These are phyloP conservation scores for Ophiodon elongatus DNA, from an alignment of 2,113 vertebrate species.

Conservation along the genomic window DNA sequence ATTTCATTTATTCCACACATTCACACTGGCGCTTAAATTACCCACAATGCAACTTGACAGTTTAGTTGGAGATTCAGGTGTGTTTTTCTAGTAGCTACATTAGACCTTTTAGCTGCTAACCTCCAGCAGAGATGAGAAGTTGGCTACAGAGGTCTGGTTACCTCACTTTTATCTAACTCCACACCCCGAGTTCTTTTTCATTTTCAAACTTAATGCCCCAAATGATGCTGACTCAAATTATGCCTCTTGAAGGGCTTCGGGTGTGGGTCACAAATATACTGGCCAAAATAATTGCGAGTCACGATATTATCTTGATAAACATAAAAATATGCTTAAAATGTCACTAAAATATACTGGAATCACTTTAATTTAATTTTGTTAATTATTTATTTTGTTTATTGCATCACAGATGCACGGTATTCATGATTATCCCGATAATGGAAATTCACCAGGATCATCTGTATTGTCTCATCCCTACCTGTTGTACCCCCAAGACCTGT, in stretches of 20 bases:
- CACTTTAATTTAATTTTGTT: too few relatives aligned
- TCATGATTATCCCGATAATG: too few relatives aligned
- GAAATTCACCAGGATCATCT: too few relatives aligned
- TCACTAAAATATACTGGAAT: too few relatives aligned
- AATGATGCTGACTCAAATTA: not conserved
- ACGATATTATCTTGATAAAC: too few relatives aligned
- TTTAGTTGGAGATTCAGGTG: not conserved
- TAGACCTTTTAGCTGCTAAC: not conserved
- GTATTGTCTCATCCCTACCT: too few relatives aligned
- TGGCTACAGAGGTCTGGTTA: not conserved
- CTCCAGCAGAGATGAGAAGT: not conserved
- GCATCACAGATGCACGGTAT: too few relatives aligned
- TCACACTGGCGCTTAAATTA: too few relatives aligned
- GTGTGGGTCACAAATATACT: too few relatives aligned
- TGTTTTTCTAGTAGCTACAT: not conserved
- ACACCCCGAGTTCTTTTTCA: not conserved
- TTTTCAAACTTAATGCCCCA: not conserved
- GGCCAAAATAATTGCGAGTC: too few relatives aligned
- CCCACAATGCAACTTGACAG: not conserved
- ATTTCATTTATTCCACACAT: not conserved
- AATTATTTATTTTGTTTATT: too few relatives aligned
- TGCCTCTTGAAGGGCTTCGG: not conserved
- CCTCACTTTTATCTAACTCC: not conserved
- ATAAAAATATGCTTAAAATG: too few relatives aligned
- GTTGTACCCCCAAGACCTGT: not conserved